Conservation (phyloP, 2,888 invertebrate genomes). For the Limenitis camilla region DNA sequence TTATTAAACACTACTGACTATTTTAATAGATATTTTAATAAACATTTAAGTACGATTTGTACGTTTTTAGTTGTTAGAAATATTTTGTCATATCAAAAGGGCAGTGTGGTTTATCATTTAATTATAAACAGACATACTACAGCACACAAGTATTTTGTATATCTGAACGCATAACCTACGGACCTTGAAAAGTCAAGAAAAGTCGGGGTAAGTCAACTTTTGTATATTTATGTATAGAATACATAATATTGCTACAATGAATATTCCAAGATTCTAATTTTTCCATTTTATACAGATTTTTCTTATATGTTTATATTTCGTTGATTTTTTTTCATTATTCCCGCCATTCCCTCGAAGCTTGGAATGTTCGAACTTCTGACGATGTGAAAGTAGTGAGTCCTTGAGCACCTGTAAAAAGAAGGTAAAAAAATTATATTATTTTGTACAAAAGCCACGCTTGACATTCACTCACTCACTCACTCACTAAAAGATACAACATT, state of each 20-base stretch:
- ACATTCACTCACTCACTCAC: too few species aligned
- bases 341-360: constrained; percentile 65
- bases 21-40: too few species aligned
- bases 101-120: constrained; percentile 4
- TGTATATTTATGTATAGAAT: background rate
- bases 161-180: too few species aligned
- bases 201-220: too few species aligned
- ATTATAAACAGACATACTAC: background rate
- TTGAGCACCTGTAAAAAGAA: constrained; percentile 58
- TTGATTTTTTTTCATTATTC: constrained; percentile 34
- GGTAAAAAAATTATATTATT: background rate
- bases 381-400: constrained; percentile 67
- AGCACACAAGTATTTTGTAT: too few species aligned
- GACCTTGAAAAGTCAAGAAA: background rate
- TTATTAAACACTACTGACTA: too few species aligned
- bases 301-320: background rate
- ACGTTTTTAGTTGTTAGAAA: background rate
- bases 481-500: too few species aligned
- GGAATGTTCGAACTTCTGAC: constrained; percentile 69
- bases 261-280: background rate
- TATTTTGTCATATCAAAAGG: background rate
- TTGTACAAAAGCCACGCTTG: background rate
- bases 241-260: background rate
- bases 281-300: background rate
- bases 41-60: too few species aligned